Evolutionary conservation across 2,113 vertebrate genomes (phyloP), one percentile per base, ranked within the genome.

Genomic region (Cynoglossus semilaevis): DNA sequence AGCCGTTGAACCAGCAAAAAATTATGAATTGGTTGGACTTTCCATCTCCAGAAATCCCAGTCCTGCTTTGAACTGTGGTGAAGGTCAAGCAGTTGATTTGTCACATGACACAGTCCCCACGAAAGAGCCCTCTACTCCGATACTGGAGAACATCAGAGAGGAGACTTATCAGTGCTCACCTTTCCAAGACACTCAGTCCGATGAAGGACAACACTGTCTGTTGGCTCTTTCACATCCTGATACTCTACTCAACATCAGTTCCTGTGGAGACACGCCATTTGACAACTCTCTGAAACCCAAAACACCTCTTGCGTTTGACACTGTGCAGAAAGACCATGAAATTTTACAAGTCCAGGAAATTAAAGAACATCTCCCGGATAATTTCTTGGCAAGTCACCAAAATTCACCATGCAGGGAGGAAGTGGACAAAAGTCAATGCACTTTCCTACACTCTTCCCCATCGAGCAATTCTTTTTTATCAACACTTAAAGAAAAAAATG

Each of bases 371-470:
- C 81, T 77, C 64, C 85, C 84, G 15, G 15, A 81, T 62, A 66
- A 86, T 72, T 82, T 88, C 43, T 81, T 84, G 74, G 78, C 85
- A 74, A 86, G 87, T 72, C 74, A 85, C 37, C 77, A 78, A 29
- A 83, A 80, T 51, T 78, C 78, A 57, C 77, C 77, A 2, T 82
- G 72, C 74, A 80, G 61, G 71, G 77, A 83, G 1, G 77, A 80
- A 15, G 58, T 38, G 47, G 80, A 86, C 49, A 67, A 83, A 57
- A 68, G 46, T 48, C 63, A 58, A 1, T 72, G 79, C 46, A 17
- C 59, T 18, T 78, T 58, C 59, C 70, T 72, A 35, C 50, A 76
- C n/a, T 11, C 72, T 14, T 57, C 63, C 9, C 43, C 81, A 62
- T 42, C 85, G 18, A 16, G 65, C 17, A 78, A 63, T 58, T 77